phyloP scores from a whole-genome alignment of 1,140 invertebrate genomes.

The Brachionus calyciflorus region DNA sequence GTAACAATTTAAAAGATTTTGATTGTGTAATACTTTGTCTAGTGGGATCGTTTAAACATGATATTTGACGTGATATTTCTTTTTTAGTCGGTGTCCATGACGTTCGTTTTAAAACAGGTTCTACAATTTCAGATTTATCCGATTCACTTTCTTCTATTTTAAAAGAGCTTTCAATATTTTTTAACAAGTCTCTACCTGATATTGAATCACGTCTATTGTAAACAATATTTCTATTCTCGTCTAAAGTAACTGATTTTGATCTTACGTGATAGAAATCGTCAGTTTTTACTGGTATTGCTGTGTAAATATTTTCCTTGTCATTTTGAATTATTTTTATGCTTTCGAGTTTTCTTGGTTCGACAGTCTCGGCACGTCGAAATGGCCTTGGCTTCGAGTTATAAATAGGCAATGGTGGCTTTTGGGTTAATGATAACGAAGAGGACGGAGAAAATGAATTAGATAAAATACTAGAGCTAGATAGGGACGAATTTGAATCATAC shows the following conservation, averaged over 20 bases:
- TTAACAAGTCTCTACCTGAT: not conserved
- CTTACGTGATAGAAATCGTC: too few relatives aligned
- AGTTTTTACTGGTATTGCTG: too few relatives aligned
- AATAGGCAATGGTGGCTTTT: not conserved
- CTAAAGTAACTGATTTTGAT: too few relatives aligned
- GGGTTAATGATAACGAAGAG: too few relatives aligned
- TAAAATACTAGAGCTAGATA: not conserved
- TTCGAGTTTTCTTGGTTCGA: not conserved
- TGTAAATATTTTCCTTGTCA: too few relatives aligned
- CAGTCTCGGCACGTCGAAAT: not conserved
- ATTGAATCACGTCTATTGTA: not conserved
- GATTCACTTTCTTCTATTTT: not conserved
- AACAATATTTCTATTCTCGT: too few relatives aligned
- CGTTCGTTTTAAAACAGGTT: not conserved
- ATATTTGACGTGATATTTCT: not conserved
- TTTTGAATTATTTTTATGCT: too few relatives aligned
- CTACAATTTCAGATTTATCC: not conserved
- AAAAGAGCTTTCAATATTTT: slow-evolving; percentile 30
- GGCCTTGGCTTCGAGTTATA: not conserved
- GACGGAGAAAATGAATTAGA: slow-evolving; percentile 7
- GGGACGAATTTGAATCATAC: not conserved
- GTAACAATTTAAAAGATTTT: not conserved
- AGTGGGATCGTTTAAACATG: not conserved
- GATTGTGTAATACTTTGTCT: not conserved
- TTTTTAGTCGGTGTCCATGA: not conserved